Evolutionary conservation across 2,113 vertebrate genomes (phyloP).

Genomic region (Tylochromis polylepis): DNA sequence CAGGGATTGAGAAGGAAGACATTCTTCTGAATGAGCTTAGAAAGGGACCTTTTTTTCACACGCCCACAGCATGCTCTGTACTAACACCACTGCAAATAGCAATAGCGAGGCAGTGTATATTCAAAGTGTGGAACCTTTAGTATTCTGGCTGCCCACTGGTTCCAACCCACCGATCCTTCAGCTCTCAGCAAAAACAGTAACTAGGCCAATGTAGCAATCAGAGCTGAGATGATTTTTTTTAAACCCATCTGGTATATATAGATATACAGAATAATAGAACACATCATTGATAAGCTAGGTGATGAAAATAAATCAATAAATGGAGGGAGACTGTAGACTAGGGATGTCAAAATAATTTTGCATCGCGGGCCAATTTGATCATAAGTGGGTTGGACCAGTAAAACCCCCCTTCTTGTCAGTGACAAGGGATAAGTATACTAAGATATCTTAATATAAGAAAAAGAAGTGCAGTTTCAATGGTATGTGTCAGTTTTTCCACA

Average conservation of each 20-base stretch:
- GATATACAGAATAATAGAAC: not conserved
- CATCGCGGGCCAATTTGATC: not conserved
- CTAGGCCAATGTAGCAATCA: slow-evolving; percentile 34
- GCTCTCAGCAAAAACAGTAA: slow-evolving; percentile 36
- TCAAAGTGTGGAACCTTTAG: slow-evolving; percentile 56
- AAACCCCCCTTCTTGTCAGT: not conserved
- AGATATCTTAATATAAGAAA: not conserved
- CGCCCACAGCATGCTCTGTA: slow-evolving; percentile 48
- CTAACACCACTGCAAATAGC: slow-evolving; percentile 59
- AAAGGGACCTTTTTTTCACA: slow-evolving; percentile 48
- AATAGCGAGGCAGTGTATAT: slow-evolving; percentile 56
- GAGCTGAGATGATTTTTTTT: not conserved
- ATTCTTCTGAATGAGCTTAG: slow-evolving; percentile 59
- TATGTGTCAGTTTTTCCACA: not conserved
- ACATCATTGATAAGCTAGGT: not conserved
- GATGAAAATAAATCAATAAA: not conserved
- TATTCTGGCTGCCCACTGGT: slow-evolving; percentile 56
- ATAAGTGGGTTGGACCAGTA: not conserved
- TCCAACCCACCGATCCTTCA: slow-evolving; percentile 55
- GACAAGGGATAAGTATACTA: not conserved
- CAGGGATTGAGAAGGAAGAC: slow-evolving; percentile 37
- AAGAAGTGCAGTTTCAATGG: not conserved
- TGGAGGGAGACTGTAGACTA: not conserved
- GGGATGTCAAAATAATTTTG: not conserved
- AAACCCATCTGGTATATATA: not conserved